Percentiles rank a stretch among this genome's conserved stretches.
Conservation (phyloP, 2,888 invertebrate genomes). For the Athalia circularis region DNA sequence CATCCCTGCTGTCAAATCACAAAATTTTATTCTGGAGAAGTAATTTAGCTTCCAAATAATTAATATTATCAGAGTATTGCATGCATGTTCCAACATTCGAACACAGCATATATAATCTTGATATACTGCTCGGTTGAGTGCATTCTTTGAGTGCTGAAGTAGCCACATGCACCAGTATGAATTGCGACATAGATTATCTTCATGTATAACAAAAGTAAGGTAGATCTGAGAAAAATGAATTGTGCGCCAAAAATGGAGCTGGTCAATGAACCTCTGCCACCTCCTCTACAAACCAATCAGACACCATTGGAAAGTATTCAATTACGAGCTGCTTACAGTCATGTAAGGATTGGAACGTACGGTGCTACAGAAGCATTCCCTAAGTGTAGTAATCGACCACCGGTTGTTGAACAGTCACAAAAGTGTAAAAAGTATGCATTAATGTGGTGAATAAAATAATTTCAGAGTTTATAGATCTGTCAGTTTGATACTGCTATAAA, state of each 20-base stretch:
- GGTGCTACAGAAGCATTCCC: constrained; percentile 65
- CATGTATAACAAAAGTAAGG: background rate
- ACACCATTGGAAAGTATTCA: constrained; percentile 69
- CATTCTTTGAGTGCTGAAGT: background rate
- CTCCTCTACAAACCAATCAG: constrained; percentile 66
- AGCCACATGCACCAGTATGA: background rate
- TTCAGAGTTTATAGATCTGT: background rate
- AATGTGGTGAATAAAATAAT: background rate
- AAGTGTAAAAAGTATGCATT: constrained; percentile 69
- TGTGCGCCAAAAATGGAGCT: constrained; percentile 67
- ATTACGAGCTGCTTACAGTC: constrained; percentile 67
- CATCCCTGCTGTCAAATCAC: too few species aligned
- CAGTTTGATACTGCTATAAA: background rate
- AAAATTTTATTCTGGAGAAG: too few species aligned
- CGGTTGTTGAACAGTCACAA: constrained; percentile 62
- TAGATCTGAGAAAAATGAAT: constrained; percentile 17
- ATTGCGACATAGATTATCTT: background rate
- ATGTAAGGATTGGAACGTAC: constrained; percentile 68
- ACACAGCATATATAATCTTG: background rate
- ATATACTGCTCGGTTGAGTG: background rate
- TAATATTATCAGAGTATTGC: too few species aligned
- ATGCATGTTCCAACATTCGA: too few species aligned
- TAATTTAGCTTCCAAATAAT: too few species aligned
- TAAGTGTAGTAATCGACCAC: constrained; percentile 64
- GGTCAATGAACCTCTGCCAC: constrained; percentile 60